Evolutionary conservation across 2,888 invertebrate species (phyloP), one percentile per base, ranked within the genome.

Genomic region (Cepaea hortensis): DNA sequence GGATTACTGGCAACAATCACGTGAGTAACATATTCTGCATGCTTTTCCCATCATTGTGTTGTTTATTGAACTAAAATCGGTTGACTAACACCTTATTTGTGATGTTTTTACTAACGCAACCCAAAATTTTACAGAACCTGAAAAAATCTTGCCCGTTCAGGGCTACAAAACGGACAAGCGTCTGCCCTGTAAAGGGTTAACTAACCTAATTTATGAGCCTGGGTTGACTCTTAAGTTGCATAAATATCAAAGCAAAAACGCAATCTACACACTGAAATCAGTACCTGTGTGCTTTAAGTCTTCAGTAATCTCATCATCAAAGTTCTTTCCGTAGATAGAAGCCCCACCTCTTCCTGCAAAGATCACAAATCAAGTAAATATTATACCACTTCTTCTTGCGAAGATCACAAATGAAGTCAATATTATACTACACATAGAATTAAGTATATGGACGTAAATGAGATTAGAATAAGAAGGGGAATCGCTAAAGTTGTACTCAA

Each of bases 281-380:
- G 87, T 93, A 96, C 96, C 99, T n/a, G 98, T 97, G 94, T 99
- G 99, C 94, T 98, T 99, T 85, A 99, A 95, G 90, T 98, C 98
- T 62, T 96, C 95, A 92, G 97, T 97, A 90, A 99, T 97, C 96
- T 99, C 99, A 95, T 99, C 99, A 85, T 97, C 96, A 95, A 99
- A 99, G 91, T 96, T 96, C 90, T 97, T 96, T 0, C 99, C 99
- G 95, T 99, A 99, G 91, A 99, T 99, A 0, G 98, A 98, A 77
- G 97, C 96, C 0, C 99, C 99, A 18, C 99, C 99, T 94, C 98
- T 97, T 0, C 99, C 95, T 95, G 90, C 2, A 3, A 46, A 65
- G 65, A n/a, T 68, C 18, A 68, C 15, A 6, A 20, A 68, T 6
- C 15, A 13, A 6, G 18, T 65, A 0, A 65, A 65, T 65, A 65